A percentile compares a stretch with the other conserved stretches of the same genome.
These are phyloP conservation scores for Tamias sibiricus DNA, from an alignment of 2,113 vertebrate genomes.

Conservation along the genomic window DNA sequence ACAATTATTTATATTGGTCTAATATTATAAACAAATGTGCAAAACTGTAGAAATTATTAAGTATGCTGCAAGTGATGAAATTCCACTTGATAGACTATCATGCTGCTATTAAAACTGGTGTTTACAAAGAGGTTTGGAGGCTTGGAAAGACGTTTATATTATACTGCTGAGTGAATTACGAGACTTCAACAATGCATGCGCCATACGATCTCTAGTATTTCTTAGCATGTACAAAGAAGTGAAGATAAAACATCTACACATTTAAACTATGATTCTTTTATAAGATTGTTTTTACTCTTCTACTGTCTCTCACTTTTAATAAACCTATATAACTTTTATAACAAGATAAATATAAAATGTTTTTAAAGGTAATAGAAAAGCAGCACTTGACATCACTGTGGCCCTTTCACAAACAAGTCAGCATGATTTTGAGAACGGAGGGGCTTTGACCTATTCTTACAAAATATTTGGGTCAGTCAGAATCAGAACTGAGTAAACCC, in stretches of 20 bases:
- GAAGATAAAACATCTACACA: not conserved
- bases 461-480: not conserved
- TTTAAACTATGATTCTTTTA: conserved; percentile 32
- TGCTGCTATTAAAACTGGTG: conserved; percentile 24
- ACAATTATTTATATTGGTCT: conserved; percentile 54
- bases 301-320: not conserved
- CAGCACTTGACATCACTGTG: not conserved
- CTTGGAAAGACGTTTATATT: conserved; percentile 46
- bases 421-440: not conserved
- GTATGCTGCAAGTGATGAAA: conserved; percentile 51
- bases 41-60: conserved; percentile 33
- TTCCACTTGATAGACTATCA: not conserved
- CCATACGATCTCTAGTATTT: not conserved
- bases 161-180: not conserved
- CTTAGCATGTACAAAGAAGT: not conserved
- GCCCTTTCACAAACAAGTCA: not conserved
- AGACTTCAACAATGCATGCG: not conserved
- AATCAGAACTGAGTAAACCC: not conserved
- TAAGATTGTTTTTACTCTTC: not conserved
- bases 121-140: conserved; percentile 48
- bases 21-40: conserved; percentile 50
- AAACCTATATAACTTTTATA: not conserved
- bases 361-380: not conserved
- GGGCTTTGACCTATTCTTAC: not conserved
- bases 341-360: not conserved